Evolutionary conservation across 1,140 invertebrate genomes (phyloP).

Genomic region (Pseudomyrmex pallidus): DNA sequence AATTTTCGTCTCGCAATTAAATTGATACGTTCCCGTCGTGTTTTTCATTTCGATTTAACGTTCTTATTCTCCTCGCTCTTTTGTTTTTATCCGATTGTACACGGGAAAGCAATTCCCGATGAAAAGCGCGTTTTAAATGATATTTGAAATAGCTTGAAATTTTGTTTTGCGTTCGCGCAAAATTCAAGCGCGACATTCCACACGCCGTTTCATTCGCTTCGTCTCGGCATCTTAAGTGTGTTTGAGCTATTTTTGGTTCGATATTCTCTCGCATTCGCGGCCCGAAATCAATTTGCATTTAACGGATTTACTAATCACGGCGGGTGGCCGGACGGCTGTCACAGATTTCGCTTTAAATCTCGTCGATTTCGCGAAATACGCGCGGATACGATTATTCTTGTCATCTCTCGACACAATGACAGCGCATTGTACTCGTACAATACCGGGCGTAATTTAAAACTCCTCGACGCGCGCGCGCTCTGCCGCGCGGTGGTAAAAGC

Average conservation of each 20-base stretch:
- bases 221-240: conserved; percentile 29
- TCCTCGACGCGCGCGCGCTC: conserved; percentile 63
- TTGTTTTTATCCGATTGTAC: not conserved
- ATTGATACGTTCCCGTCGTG: conserved; percentile 5
- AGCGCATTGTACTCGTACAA: conserved; percentile 67
- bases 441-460: conserved; percentile 70
- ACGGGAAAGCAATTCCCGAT: conserved; percentile 34
- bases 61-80: not conserved
- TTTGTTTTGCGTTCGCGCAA: not conserved
- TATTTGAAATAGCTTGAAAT: conserved; percentile 1
- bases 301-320: conserved; percentile 25
- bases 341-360: conserved; percentile 15
- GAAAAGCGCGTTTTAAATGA: conserved; percentile 9
- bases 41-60: conserved; percentile 19
- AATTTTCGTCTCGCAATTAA: not conserved
- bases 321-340: not conserved
- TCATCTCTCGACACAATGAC: conserved; percentile 62
- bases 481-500: conserved; percentile 55
- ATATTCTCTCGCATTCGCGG: not conserved
- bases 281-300: conserved; percentile 18
- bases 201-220: not conserved
- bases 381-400: conserved; percentile 61
- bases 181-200: too few species aligned
- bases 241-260: conserved; percentile 1
- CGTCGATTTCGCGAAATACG: not conserved